A percentile compares a stretch with the other conserved stretches of the same genome.
These are phyloP conservation scores for Drosophila phalerata DNA, from an alignment of 2,888 invertebrate species.

Conservation along the genomic window DNA sequence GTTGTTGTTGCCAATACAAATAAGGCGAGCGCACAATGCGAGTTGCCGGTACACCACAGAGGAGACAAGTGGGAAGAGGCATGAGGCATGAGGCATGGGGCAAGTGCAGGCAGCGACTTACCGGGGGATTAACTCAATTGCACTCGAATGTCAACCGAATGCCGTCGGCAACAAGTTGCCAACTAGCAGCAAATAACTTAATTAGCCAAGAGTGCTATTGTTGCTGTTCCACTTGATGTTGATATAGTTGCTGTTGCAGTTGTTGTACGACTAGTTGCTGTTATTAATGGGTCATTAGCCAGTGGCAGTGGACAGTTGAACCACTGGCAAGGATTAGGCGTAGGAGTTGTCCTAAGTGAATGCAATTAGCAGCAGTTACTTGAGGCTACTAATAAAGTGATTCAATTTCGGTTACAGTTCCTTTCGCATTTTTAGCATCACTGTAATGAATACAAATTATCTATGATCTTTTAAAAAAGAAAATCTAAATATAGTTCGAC, in stretches of 20 bases:
- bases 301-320: conserved; percentile 7
- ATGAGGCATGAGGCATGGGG: not conserved
- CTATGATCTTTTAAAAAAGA: too few relatives aligned
- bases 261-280: conserved; percentile 29
- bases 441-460: not conserved
- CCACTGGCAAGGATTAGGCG: conserved; percentile 27
- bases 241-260: conserved; percentile 29
- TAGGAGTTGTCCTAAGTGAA: conserved; percentile 7
- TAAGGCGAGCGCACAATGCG: conserved; percentile 77
- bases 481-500: too few relatives aligned
- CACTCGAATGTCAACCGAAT: conserved; percentile 76
- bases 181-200: conserved; percentile 74
- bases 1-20: conserved; percentile 79
- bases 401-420: not conserved
- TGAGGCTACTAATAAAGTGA: not conserved
- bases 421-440: not conserved
- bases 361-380: conserved; percentile 9
- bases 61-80: conserved; percentile 14
- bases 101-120: conserved; percentile 50
- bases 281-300: conserved; percentile 50
- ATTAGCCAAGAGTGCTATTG: conserved; percentile 67
- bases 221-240: conserved; percentile 36
- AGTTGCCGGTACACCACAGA: conserved; percentile 43
- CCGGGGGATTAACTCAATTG: conserved; percentile 79
- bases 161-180: conserved; percentile 72